Base-by-base conservation (phyloP, 1,140 invertebrate genomes). In the fruit fly (Drosophila melanogaster) region DNA sequence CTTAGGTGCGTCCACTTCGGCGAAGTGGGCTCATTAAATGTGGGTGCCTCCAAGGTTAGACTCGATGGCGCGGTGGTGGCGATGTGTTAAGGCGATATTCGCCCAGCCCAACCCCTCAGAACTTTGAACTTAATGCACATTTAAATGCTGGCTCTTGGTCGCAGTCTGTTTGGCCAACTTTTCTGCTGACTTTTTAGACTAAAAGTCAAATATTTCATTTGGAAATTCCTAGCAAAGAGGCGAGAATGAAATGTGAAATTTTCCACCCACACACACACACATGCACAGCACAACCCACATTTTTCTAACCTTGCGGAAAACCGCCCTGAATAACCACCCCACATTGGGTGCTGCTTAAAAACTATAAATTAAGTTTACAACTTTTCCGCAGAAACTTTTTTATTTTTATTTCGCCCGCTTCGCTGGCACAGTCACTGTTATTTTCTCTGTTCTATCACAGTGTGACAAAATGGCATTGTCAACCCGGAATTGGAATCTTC, bases 301-400 rank as follows among this genome's bases (percentile, higher is more conserved):
- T 85, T 85, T 86, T 85, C 77, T 65, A 69, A 57, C 81, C n/a
- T 15, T 53, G 37, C 19, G 22, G 37, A 40, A 40, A n/a, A 17
- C 12, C 51, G 37, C 17, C 22, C 43, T 38, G 11, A 4, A 6
- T 30, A 37, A 8, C n/a, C 41, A 35, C 1, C 47, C 49, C 49
- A 50, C 30, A 19, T 35, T 26, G 24, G 76, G 50, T 83, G 83
- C 83, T 86, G 83, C 83, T 86, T 87, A 83, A 86, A 87, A 86
- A 86, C 83, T 86, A 86, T 86, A 86, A 86, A 86, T 86, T 86
- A 86, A 86, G 83, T 86, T 86, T 86, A 87, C 83, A 87, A 86
- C 83, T 87, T 86, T 86, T 86, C 69, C 79, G 71, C 83, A 83
- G 51, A 86, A 80, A 87, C 56, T 65, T 51, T 47, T 62, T 44